Evolutionary conservation across 2,113 vertebrate species (phyloP).

Genomic region (Trichomycterus rosablanca): DNA sequence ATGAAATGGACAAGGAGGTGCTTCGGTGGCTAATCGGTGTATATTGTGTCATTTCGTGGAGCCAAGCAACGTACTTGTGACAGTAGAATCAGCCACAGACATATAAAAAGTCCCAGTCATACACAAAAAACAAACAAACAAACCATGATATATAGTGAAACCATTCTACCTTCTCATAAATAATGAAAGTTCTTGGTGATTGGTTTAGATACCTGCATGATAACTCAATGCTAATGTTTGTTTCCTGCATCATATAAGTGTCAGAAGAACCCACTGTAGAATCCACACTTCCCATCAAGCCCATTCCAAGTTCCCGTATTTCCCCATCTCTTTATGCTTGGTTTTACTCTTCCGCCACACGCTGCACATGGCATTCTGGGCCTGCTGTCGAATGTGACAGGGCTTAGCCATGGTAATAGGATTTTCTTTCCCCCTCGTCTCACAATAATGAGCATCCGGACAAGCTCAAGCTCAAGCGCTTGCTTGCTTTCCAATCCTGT

Average conservation of each 20-base stretch:
- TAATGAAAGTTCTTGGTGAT: too few species aligned
- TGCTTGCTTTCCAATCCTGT: slow-evolving; percentile 23
- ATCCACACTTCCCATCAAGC: slow-evolving; percentile 17
- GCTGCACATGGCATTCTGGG: slow-evolving; percentile 42
- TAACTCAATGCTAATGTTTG: neutral
- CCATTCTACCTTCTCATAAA: too few species aligned
- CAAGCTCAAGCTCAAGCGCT: slow-evolving; percentile 9
- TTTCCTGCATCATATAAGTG: neutral
- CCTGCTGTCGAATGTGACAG: too few species aligned
- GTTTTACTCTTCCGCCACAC: slow-evolving; percentile 5
- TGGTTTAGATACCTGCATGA: too few species aligned
- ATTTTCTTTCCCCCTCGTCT: slow-evolving; percentile 43
- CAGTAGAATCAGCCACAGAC: too few species aligned
- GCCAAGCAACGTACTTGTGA: too few species aligned
- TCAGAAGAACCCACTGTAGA: slow-evolving; percentile 16
- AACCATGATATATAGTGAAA: too few species aligned
- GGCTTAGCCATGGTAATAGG: slow-evolving; percentile 36
- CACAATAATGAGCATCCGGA: slow-evolving; percentile 52
- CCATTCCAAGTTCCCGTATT: slow-evolving; percentile 13
- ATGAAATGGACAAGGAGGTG: too few species aligned
- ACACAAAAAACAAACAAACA: too few species aligned
- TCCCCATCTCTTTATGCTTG: slow-evolving; percentile 4
- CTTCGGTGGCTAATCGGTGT: too few species aligned
- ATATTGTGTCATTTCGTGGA: too few species aligned
- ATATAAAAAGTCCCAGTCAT: too few species aligned